Base-by-base conservation (phyloP, 2,888 invertebrate genomes). In the Dermolepida albohirtum region DNA sequence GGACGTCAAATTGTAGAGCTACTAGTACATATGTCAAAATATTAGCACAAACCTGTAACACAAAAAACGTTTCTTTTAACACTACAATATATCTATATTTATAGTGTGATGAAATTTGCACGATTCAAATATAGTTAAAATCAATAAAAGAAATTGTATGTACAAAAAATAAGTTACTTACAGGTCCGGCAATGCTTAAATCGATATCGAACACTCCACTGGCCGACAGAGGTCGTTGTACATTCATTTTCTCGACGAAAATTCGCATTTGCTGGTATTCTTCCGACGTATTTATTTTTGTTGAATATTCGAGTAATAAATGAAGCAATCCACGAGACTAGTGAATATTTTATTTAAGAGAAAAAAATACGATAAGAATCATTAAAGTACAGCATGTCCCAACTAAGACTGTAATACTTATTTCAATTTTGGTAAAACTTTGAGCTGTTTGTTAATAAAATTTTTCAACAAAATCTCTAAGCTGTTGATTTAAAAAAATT, bases 11-110 rank as follows among this genome's bases (percentile, higher is more conserved):
- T 68, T 84, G 83, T 43, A 84, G 67, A 14, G 83, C 83, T 2
- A 84, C 83, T 68, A 83, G 74, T 8, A 84, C 81, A 66, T 84
- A 84, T 0, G 83, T 84, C 17, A 84, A 70, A 63, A 84, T 79
- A 69, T 81, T 83, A 8, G 82, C 82, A 55, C 78, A 80, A 68
- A 84, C 81, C 83, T 83, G 73, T 69, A 82, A 81, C 41, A 73
- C 68, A 68, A 49, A 64, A n/a, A n/a, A n/a, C n/a, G n/a, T n/a
- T n/a, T n/a, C n/a, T n/a, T n/a, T n/a, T n/a, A n/a, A n/a, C n/a
- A n/a, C n/a, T n/a, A n/a, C n/a, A n/a, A n/a, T n/a, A n/a, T n/a
- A n/a, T n/a, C n/a, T n/a, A n/a, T n/a, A n/a, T n/a, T n/a, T n/a
- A n/a, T n/a, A n/a, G n/a, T n/a, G n/a, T n/a, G n/a, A n/a, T n/a